These are phyloP conservation scores for Microcebus griseorufus DNA, from an alignment of 2,113 vertebrate species.

Conservation along the genomic window DNA sequence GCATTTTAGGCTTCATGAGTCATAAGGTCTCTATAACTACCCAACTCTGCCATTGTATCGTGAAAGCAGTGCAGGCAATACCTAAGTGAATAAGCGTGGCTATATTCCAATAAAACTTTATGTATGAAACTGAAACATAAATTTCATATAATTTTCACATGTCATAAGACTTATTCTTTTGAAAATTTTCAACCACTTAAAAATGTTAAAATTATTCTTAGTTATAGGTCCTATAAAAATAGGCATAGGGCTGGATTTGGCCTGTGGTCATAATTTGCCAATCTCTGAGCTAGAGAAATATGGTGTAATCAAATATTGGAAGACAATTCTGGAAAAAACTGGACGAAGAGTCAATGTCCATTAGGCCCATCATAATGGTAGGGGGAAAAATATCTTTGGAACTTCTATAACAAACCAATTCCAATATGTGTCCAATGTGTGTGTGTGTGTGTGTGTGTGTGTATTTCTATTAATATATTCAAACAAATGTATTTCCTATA, in stretches of 20 bases:
- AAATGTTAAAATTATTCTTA: not conserved
- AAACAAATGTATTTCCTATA: not conserved
- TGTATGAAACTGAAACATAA: not conserved
- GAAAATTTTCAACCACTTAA: not conserved
- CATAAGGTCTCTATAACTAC: not conserved
- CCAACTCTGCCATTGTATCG: not conserved
- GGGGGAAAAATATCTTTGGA: not conserved
- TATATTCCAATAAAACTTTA: not conserved
- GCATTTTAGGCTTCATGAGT: not conserved
- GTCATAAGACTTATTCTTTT: not conserved
- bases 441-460: not conserved
- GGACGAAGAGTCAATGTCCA: not conserved
- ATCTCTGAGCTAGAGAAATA: not conserved
- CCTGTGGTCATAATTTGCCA: not conserved
- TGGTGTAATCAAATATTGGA: not conserved
- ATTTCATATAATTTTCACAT: not conserved
- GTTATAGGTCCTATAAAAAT: not conserved
- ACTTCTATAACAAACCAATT: not conserved
- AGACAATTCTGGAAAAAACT: not conserved
- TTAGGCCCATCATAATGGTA: not conserved
- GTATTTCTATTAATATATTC: not conserved
- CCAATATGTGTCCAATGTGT: not conserved
- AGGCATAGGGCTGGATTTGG: not conserved
- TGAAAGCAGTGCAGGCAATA: not conserved
- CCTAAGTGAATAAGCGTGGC: not conserved